Percentiles rank a stretch among this genome's conserved stretches.
Conservation (phyloP, 1,140 invertebrate genomes). For the Chironomus tepperi region DNA sequence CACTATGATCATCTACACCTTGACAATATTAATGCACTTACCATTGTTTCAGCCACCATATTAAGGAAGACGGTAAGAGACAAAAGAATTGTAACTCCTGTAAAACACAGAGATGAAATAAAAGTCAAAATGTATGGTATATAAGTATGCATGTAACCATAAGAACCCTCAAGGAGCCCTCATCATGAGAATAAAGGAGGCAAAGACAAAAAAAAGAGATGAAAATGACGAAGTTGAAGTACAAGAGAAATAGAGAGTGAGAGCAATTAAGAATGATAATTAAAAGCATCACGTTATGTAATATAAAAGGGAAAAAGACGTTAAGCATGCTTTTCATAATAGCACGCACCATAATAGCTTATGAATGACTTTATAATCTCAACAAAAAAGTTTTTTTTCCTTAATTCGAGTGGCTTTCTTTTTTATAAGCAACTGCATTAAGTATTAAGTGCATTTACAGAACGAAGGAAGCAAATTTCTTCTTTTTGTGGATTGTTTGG, state of each 20-base stretch:
- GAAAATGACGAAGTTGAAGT: not conserved
- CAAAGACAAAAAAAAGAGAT: not conserved
- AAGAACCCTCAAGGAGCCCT: no score
- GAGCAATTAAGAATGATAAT: slow-evolving; percentile 10
- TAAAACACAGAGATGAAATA: slow-evolving; percentile 29
- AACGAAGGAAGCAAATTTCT: not conserved
- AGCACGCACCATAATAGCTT: not conserved
- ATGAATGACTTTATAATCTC: slow-evolving; percentile 14
- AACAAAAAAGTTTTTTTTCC: not conserved
- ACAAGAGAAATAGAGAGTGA: not conserved
- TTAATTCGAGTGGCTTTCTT: not conserved
- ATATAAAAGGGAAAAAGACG: not conserved
- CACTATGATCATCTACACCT: slow-evolving; percentile 28
- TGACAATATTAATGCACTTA: slow-evolving; percentile 43
- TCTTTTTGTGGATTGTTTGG: no score
- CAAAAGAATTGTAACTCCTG: slow-evolving; percentile 97
- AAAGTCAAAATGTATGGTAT: no score
- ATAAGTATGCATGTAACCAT: no score
- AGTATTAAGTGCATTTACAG: not conserved
- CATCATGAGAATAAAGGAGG: not conserved
- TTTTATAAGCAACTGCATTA: not conserved
- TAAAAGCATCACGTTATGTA: not conserved
- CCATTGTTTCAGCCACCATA: slow-evolving; percentile 86
- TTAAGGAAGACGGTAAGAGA: slow-evolving; percentile 97
- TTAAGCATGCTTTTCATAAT: not conserved